Base-by-base conservation (phyloP, 2,888 invertebrate genomes). In the Polyommatus icarus region DNA sequence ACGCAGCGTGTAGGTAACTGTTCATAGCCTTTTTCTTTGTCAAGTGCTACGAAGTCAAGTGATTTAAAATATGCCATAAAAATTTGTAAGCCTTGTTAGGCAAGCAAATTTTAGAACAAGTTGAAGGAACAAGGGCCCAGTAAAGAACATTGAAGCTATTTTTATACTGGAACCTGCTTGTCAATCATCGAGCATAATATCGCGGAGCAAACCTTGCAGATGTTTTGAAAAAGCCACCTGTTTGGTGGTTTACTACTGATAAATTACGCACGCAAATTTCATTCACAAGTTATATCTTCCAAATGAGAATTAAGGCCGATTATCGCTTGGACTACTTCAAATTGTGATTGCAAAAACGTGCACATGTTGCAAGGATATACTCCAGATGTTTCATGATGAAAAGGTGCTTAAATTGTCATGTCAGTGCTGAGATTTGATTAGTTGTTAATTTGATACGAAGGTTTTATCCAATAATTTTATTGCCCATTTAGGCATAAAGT, bases 211-310 rank as follows among this genome's bases (percentile, higher is more conserved):
- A 75, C 6, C 24, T 4, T 50, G 75, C 75, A 75, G 54, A 75
- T 75, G 75, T 75, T 50, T 75, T n/a, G 18, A 50, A 75, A 50
- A 50, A 50, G 7, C 75, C 75, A 75, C 75, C 75, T 75, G 75
- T 29, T 75, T 29, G 12, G 29, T 18, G 18, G 50, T 15, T 50
- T 50, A 54, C 40, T 72, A 40, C 40, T 20, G 1, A 40, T 6
- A 67, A 29, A 67, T 32, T 32, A 67, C 29, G 29, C 29, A 67
- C 29, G 29, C 67, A 15, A 67, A 29, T 18, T 32, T 67, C 29
- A 67, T 29, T 67, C 29, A 67, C 15, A 3, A 6, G 15, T 24
- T 67, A 72, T n/a, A 71, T 18, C 10, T 20, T 72, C n/a, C 36
- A 71, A 73, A 54, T 50, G 10, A 29, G 75, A 50, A 12, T 75